Base-by-base conservation (phyloP, 1,140 invertebrate genomes). In the Drosophila navojoa region DNA sequence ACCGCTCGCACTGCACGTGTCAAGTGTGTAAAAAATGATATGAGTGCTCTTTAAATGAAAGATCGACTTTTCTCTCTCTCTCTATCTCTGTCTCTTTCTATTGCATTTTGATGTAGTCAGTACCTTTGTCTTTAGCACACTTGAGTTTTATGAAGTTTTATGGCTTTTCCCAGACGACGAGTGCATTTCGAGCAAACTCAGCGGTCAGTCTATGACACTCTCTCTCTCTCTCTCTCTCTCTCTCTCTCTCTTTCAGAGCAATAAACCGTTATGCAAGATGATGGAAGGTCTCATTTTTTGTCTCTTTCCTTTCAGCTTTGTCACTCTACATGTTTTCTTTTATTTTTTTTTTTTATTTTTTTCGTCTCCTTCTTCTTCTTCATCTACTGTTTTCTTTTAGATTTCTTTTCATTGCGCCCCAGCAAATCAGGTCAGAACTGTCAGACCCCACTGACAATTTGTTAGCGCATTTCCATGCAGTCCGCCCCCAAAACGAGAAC, bases 261-360 rank as follows among this genome's bases (percentile, higher is more conserved):
- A 68, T 42, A 66, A 71, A 76, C 77, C 77, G 77, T 79, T 79
- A 79, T 73, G 77, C 59, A 79, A 79, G 69, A 66, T 77, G 71
- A 77, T 75, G 69, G 25, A 73, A 64, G 69, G 69, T 64, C 72
- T 67, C 19, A 11, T 16, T 47, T 19, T 27, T 57, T n/a, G 6
- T 50, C 35, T 67, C 67, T 38, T 61, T 59, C 25, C 42, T 13
- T 59, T 60, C 42, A 54, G 57, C 58, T 60, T 60, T 76, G 58
- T 69, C 62, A 71, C 62, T 54, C 55, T 15, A 32, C 57, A n/a
- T 42, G 32, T 6, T 53, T 53, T 16, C n/a, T 22, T 13, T 15
- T 16, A 40, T 7, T 2, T 3, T 29, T 29, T 29, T 22, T 13
- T 15, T 16, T 50, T 7, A 22, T 3, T 29, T 29, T 29, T 29